Evolutionary conservation across 1,140 invertebrate species (phyloP), one percentile per base, ranked within the genome.

Genomic region (Drosophila ambigua): DNA sequence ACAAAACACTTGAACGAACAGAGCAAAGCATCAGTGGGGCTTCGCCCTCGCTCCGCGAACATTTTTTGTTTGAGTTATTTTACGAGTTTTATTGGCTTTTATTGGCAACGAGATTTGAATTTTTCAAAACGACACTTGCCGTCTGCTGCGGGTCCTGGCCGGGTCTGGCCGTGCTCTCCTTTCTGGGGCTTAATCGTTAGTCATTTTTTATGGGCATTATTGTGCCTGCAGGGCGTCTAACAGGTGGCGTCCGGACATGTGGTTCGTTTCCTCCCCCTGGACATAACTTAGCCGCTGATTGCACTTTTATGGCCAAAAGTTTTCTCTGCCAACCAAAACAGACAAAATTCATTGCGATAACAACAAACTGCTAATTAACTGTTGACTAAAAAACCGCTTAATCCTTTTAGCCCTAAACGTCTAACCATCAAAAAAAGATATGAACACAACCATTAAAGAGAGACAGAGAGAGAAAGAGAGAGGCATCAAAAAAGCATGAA

Each of bases 71-170:
- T 87, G 82, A 88, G 79, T 85, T 87, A 87, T 87, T 87, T 87
- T 87, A 88, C 75, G 83, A 88, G 76, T 88, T 85, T 89, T 90
- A 91, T 91, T 90, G 89, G 81, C 89, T 91, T 91, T 91, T 91
- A 91, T 91, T 91, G 89, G 83, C 89, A 88, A 82, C 81, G 89
- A 85, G 83, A 90, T 91, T 91, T 91, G 89, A 89, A 81, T 89
- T 82, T 91, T 88, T 87, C 83, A 87, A 79, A 87, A 78, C 83
- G 82, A 87, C 82, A 87, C 82, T 87, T 74, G 73, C 69, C 51
- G 26, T 35, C 15, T 31, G 46, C 43, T 50, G 53, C 31, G 43
- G 59, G 64, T 60, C 44, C 64, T 58, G 43, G 16, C 59, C 68
- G 35, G 35, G 35, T 39, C 35, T 39, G 11, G 35, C 4, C 9